Evolutionary conservation across 1,140 invertebrate species (phyloP).

Genomic region (Dinothrombium tinctorium): DNA sequence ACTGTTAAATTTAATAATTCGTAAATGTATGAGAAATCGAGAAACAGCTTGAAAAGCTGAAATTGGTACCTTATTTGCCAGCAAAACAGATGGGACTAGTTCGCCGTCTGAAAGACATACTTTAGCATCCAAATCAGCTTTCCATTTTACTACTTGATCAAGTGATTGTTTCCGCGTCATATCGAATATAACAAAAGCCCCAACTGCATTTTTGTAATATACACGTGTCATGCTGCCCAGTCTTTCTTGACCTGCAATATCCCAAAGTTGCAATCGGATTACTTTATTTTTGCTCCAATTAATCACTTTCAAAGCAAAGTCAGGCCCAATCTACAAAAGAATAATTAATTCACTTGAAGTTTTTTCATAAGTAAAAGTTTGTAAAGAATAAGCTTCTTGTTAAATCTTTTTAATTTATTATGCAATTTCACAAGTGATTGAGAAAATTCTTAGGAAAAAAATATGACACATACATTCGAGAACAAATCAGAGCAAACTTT

Average conservation of each 20-base stretch:
- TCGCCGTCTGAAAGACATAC: neutral
- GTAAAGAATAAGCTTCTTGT: too few species aligned
- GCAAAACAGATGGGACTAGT: neutral
- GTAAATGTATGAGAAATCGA: neutral
- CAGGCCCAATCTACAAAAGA: constrained; percentile 58
- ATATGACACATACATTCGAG: too few species aligned
- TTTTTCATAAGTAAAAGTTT: too few species aligned
- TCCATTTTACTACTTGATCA: constrained; percentile 43
- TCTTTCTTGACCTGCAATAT: constrained; percentile 61
- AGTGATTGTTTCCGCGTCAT: constrained; percentile 73
- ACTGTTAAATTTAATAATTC: constrained; percentile 29
- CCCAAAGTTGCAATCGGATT: constrained; percentile 87
- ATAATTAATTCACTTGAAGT: too few species aligned
- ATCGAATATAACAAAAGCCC: constrained; percentile 95
- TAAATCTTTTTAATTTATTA: too few species aligned
- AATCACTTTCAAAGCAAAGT: constrained; percentile 92
- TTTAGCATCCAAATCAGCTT: constrained; percentile 3
- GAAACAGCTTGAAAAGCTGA: neutral
- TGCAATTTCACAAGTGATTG: too few species aligned
- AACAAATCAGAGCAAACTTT: too few species aligned
- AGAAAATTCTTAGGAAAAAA: too few species aligned
- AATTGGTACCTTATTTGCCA: constrained; percentile 25
- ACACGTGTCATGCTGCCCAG: constrained; percentile 95
- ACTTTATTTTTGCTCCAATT: constrained; percentile 88
- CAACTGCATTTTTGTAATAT: constrained; percentile 96